Conservation (phyloP, 1,140 invertebrate species). For the Papilio polytes region DNA sequence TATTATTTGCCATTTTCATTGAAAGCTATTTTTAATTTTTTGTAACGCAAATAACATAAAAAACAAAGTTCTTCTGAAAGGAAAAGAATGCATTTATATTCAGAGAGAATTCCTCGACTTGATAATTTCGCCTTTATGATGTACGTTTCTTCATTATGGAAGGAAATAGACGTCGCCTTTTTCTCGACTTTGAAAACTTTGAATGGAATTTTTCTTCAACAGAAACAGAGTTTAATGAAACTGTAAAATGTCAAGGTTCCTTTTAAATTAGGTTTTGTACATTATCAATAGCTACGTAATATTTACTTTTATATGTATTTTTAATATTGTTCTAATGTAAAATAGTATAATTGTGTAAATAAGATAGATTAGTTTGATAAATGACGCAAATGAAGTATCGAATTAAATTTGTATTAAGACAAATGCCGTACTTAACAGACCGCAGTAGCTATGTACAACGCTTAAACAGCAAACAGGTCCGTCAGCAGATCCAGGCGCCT, state of each 20-base stretch:
- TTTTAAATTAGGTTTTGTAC: background rate
- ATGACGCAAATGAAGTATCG: too few species aligned
- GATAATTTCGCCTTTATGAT: background rate
- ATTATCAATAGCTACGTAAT: background rate
- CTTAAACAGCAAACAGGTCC: too few species aligned
- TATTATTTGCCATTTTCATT: too few species aligned
- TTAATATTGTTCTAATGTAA: too few species aligned
- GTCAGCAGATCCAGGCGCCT: too few species aligned
- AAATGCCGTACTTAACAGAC: too few species aligned
- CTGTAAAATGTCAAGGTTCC: background rate
- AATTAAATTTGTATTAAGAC: too few species aligned
- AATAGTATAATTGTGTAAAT: too few species aligned
- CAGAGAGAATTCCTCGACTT: constrained; percentile 16
- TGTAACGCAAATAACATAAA: background rate
- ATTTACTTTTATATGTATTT: background rate
- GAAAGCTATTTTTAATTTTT: background rate
- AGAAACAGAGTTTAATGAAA: background rate
- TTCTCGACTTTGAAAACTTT: constrained; percentile 12
- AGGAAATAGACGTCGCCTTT: constrained; percentile 12
- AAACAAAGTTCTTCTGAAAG: background rate
- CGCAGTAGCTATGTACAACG: too few species aligned
- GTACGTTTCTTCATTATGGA: constrained; percentile 21
- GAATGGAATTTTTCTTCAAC: constrained; percentile 9
- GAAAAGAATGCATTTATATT: constrained; percentile 13
- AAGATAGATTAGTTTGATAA: too few species aligned